Evolutionary conservation across 2,888 invertebrate species (phyloP), one percentile per base, ranked within the genome.

Genomic region (Pyrrhosoma nymphula): DNA sequence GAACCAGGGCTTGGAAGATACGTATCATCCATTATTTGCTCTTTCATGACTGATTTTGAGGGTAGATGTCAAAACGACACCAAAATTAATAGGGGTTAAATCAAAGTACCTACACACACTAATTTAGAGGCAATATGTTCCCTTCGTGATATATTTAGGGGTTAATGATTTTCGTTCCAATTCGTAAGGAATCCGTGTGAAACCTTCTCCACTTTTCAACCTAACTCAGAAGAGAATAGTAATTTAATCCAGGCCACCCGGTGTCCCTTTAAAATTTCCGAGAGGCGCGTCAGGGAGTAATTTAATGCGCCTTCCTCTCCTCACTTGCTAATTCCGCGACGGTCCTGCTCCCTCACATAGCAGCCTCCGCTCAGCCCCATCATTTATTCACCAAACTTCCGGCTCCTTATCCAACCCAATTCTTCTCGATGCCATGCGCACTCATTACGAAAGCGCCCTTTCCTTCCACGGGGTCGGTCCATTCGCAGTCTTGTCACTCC

Each of bases 301-400:
- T 91, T 91, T 63, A 91, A 63, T 39, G 3, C 69, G 63, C 63
- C n/a, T 20, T 60, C 60, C 20, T 3, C 18, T 60, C 1, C 39
- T 55, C 47, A 12, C 75, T 75, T 47, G 69, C 39, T 93, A n/a
- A 93, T 93, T 93, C 93, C 93, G 14, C 93, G 60, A 20, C 20
- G 6, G 60, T 20, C 1, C 60, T 16, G 60, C 18, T 20, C 18
- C 18, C 47, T 75, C 93, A 47, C 69, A 60, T 16, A 60, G 69
- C 8, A 26, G 26, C 82, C 14, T 18, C 35, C 82, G 12, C 26
- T 26, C 47, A 23, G 47, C 39, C 12, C 93, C 93, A 93, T 93
- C 69, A 93, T 93, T 93, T 93, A 93, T 75, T 69, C 93, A 14
- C 82, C 69, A 47, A 93, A 93, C 93, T 47, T 93, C 93, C 47